A percentile compares a stretch with the other conserved stretches of the same genome.
phyloP scores from a whole-genome alignment of 2,113 vertebrate genomes.

The Sminthopsis crassicaudata region DNA sequence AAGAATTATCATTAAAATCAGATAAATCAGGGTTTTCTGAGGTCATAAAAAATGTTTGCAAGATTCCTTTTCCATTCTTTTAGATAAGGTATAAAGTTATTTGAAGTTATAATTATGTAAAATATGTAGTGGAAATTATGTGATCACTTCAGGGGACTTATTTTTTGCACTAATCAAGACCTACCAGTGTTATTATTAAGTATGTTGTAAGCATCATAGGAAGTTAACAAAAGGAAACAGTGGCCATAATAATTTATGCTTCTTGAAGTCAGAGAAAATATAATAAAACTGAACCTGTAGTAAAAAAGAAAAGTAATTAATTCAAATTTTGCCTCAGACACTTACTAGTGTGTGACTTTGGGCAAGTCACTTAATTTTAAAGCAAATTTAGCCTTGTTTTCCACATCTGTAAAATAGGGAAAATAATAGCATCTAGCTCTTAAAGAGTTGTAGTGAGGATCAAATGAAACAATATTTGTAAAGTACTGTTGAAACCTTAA shows the following conservation, averaged over 20 bases:
- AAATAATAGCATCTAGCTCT: neutral
- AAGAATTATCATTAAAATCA: neutral
- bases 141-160: neutral
- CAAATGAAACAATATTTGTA: neutral
- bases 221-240: neutral
- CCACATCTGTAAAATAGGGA: neutral
- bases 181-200: neutral
- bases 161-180: neutral
- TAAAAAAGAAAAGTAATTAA: neutral
- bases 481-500: neutral
- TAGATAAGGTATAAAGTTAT: neutral
- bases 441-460: neutral
- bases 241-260: neutral
- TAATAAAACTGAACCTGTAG: neutral
- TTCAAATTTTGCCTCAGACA: neutral
- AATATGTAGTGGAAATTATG: neutral
- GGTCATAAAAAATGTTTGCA: neutral
- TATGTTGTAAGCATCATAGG: neutral
- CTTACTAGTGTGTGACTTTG: neutral
- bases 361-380: neutral
- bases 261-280: neutral
- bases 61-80: neutral
- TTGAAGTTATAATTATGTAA: neutral
- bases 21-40: neutral
- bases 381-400: neutral